A percentile compares a stretch with the other conserved stretches of the same genome.
These are phyloP conservation scores for Cettia cetti DNA, from an alignment of 2,113 vertebrate species.

Conservation along the genomic window DNA sequence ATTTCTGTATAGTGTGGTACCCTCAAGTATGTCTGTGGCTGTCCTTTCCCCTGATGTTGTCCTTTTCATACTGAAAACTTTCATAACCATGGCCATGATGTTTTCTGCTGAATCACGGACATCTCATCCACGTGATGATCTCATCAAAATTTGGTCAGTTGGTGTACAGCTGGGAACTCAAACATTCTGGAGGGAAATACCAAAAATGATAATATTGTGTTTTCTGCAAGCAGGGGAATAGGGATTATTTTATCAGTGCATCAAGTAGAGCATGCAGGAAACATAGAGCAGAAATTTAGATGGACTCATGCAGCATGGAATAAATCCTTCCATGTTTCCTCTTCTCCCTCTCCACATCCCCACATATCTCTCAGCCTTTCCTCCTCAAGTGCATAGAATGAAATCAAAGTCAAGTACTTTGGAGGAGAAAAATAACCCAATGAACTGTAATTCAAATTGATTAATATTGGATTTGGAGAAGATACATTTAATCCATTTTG, in stretches of 20 bases:
- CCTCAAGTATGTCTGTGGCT: neutral
- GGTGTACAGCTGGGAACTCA: neutral
- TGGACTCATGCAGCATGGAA: neutral
- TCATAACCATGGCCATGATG: too few relatives aligned
- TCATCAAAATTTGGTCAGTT: neutral
- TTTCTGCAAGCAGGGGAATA: neutral
- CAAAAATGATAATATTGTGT: neutral
- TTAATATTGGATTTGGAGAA: conserved; percentile 22
- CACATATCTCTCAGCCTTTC: conserved; percentile 5
- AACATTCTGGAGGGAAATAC: neutral
- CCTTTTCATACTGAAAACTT: neutral
- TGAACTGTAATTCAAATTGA: conserved; percentile 17
- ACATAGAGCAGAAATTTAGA: neutral
- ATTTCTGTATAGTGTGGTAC: neutral
- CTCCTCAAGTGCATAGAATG: neutral
- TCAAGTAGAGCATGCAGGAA: neutral
- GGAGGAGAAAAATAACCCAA: neutral
- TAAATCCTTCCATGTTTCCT: neutral
- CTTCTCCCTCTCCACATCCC: neutral
- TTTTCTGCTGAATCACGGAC: neutral
- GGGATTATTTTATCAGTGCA: neutral
- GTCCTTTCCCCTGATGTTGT: neutral
- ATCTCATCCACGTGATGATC: neutral
- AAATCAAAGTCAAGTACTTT: neutral
- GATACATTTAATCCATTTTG: conserved; percentile 1